These are phyloP conservation scores for Epizoanthus ramosus DNA, from an alignment of 92 coral and sea anemone species.

Conservation along the genomic window DNA sequence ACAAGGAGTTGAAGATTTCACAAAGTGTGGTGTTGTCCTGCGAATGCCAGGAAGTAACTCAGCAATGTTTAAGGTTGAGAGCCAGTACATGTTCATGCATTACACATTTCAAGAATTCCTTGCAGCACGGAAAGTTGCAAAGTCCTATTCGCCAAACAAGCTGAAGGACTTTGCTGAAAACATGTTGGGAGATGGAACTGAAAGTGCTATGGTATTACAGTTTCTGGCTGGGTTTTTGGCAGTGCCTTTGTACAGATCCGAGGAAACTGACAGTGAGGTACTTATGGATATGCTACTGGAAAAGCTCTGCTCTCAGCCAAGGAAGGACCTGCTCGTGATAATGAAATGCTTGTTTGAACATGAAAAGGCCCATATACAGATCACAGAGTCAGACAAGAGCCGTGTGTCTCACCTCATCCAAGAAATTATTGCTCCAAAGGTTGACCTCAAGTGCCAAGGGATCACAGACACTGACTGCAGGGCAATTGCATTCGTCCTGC, in stretches of 20 bases:
- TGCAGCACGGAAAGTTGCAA: slow-evolving; percentile 32
- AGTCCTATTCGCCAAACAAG: slow-evolving; percentile 12
- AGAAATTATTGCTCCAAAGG: slow-evolving; percentile 24
- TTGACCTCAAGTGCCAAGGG: slow-evolving; percentile 24
- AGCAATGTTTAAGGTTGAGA: slow-evolving; percentile 23
- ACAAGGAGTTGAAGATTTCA: slow-evolving; percentile 36
- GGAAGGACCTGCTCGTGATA: slow-evolving; percentile 1
- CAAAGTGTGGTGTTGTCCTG: slow-evolving; percentile 25
- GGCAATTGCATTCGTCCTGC: slow-evolving; percentile 31
- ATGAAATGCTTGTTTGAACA: slow-evolving; percentile 42
- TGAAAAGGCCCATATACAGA: slow-evolving; percentile 10
- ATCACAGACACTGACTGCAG: slow-evolving; percentile 35
- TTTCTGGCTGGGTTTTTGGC: slow-evolving; percentile 38
- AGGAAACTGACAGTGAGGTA: slow-evolving; percentile 13
- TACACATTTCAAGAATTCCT: slow-evolving; percentile 44
- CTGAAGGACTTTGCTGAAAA: slow-evolving; percentile 18
- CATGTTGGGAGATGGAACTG: slow-evolving; percentile 32
- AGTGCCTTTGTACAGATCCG: slow-evolving; percentile 35
- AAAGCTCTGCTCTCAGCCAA: slow-evolving; percentile 11
- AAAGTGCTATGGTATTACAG: slow-evolving; percentile 39
- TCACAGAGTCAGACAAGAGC: slow-evolving; percentile 20
- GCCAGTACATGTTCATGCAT: slow-evolving; percentile 36
- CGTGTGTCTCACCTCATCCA: slow-evolving; percentile 25
- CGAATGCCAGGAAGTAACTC: slow-evolving; percentile 46
- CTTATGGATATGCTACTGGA: slow-evolving; percentile 33